Conservation (phyloP, 2,797 vertebrate genomes). For the Chelonia mydas region DNA sequence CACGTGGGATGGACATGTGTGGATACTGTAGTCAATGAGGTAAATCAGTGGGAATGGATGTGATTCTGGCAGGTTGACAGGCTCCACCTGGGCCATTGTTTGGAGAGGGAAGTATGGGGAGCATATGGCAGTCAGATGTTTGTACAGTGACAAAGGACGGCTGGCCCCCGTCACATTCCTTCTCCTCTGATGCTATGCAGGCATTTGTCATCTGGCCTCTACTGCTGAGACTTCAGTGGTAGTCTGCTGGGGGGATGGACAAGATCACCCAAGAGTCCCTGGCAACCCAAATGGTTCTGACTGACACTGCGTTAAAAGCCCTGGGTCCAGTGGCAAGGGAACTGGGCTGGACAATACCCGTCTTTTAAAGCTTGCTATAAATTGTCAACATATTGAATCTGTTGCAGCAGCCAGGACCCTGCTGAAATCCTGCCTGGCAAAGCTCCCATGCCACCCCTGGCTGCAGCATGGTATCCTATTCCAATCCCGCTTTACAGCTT, state of each 20-base stretch:
- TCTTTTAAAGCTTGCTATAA: neutral
- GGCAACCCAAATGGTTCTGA: neutral
- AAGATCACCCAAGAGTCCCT: neutral
- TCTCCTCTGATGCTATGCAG: neutral
- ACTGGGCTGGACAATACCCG: neutral
- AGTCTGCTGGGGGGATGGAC: rapidly evolving
- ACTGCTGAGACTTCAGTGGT: neutral
- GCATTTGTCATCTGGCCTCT: neutral
- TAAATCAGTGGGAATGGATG: neutral
- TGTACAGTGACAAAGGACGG: neutral
- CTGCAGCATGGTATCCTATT: neutral
- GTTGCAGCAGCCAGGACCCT: neutral
- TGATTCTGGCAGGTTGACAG: neutral
- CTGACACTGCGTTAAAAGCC: neutral
- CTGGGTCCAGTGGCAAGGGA: neutral
- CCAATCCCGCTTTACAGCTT: neutral
- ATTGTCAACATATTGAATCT: neutral
- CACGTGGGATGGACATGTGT: neutral
- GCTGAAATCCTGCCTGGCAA: neutral
- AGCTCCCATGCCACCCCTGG: neutral
- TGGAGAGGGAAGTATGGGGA: neutral
- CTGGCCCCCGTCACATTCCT: neutral
- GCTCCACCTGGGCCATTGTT: neutral
- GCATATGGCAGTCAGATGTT: neutral
- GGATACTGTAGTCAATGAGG: rapidly evolving